Conservation (phyloP, 2,888 invertebrate species). For the Oscheius myriophilus region DNA sequence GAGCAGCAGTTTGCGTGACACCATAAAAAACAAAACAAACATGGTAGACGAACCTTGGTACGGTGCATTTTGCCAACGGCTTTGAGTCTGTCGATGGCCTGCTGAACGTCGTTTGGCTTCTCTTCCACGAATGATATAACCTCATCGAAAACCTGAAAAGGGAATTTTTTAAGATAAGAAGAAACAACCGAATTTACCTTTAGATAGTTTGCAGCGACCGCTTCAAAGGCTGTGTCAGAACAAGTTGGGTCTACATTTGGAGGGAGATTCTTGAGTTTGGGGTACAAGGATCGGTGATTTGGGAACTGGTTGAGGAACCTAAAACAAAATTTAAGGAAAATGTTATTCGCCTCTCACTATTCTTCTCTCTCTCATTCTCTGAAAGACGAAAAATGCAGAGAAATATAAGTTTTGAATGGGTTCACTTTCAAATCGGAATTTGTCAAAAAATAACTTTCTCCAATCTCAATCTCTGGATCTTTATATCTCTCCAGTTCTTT, state of each 20-base stretch:
- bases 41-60: slow-evolving; percentile 56
- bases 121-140: slow-evolving; percentile 67
- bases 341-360: too few species aligned
- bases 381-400: too few species aligned
- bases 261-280: slow-evolving; percentile 59
- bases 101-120: slow-evolving; percentile 64
- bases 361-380: too few species aligned
- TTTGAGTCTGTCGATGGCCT: slow-evolving; percentile 59
- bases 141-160: slow-evolving; percentile 67
- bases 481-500: background rate
- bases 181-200: slow-evolving; percentile 45
- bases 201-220: slow-evolving; percentile 58
- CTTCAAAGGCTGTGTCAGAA: slow-evolving; percentile 58
- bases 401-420: too few species aligned
- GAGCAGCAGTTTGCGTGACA: slow-evolving; percentile 1
- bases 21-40: background rate
- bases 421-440: too few species aligned
- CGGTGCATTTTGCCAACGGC: slow-evolving; percentile 68
- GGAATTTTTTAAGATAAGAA: slow-evolving; percentile 1
- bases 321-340: slow-evolving; percentile 33
- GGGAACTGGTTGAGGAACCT: slow-evolving; percentile 65
- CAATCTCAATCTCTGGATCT: too few species aligned
- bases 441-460: too few species aligned
- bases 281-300: slow-evolving; percentile 55
- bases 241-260: slow-evolving; percentile 49